Base-by-base conservation (phyloP, 2,888 invertebrate species). In the Pammene fasciana region DNA sequence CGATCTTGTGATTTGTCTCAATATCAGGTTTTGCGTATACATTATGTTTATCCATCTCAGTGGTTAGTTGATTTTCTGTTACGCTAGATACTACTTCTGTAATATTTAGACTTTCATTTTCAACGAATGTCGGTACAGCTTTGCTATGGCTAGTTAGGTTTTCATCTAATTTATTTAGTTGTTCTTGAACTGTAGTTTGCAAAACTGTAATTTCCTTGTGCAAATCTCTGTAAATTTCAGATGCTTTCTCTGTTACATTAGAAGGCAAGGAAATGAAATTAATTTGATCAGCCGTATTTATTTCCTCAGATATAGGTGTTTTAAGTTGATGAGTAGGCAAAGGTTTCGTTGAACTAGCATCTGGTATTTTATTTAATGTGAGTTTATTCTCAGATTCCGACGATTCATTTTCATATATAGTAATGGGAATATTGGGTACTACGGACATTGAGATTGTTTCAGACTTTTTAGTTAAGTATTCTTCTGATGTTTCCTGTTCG, bases 341-440 rank as follows among this genome's bases (percentile, higher is more conserved):
- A 43, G 81, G 73, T 73, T 82, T 82, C 11, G 88, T 87, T 56
- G 76, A 78, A 9, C 79, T 73, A 0, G 62, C 56, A 56, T 76
- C 83, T 13, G 89, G 83, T 11, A 79, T 79, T 75, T 80, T 83
- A 57, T 81, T 78, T 14, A 88, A 72, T 34, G 82, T 78, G 16
- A 96, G 86, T 41, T 89, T 84, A 36, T 91, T 92, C 88, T 96
- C 97, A 73, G 93, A 94, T 85, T 97, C 96, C 45, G 94, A 90
- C 0, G 89, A 83, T 78, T 95, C 94, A 0, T 94, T 94, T 84
- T 96, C 94, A 64, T 88, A 93, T 5, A 96, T 83, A 72, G 94
- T 92, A 62, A 96, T 74, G 67, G 96, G 91, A 75, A 94, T 92
- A 75, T 95, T 94, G 1, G 95, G 93, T 74, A 94, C 92, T 68